Evolutionary conservation across 1,140 invertebrate species (phyloP).

Genomic region (Streblospio benedicti): DNA sequence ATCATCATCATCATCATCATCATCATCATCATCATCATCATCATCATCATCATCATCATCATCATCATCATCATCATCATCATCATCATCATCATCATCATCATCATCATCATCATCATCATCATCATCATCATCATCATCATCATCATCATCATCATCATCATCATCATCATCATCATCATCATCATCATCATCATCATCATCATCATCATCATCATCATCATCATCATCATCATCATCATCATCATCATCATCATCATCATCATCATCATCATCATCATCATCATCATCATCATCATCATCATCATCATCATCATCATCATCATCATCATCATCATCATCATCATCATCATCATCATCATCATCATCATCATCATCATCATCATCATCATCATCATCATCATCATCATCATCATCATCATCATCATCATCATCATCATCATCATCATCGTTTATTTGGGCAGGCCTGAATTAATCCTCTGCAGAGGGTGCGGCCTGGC

Average conservation of each 20-base stretch:
- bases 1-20: neutral
- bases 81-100: neutral
- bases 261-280: neutral
- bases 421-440: conserved; percentile 1
- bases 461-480: too few relatives aligned
- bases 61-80: neutral
- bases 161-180: neutral
- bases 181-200: neutral
- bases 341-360: conserved; percentile 5
- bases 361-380: conserved; percentile 1
- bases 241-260: conserved; percentile 4
- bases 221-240: conserved; percentile 5
- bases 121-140: neutral
- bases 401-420: neutral
- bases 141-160: neutral
- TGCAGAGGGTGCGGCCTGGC: too few relatives aligned
- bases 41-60: neutral
- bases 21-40: conserved; percentile 1
- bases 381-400: neutral
- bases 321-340: conserved; percentile 10
- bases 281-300: conserved; percentile 3
- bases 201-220: neutral
- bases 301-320: conserved; percentile 7
- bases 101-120: neutral
- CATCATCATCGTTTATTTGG: too few relatives aligned